Percentiles rank a stretch among this genome's conserved stretches.
Conservation (phyloP, 2,797 vertebrate species). For the Miichthys miiuy region DNA sequence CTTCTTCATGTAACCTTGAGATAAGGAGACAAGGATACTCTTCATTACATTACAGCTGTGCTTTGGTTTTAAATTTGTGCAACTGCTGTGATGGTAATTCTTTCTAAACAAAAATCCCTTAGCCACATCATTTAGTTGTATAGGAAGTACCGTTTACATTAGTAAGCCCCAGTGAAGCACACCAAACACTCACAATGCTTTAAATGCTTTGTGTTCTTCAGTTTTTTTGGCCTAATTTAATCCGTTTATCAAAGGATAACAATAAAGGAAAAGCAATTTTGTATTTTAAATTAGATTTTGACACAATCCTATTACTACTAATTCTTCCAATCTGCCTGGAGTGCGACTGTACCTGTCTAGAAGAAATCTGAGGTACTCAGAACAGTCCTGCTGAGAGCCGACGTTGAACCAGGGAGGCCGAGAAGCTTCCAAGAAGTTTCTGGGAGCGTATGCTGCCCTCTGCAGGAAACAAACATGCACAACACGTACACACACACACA, state of each 20-base stretch:
- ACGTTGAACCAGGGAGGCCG: conserved; percentile 96
- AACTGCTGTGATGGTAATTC: background rate
- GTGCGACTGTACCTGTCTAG: conserved; percentile 91
- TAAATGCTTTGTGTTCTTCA: background rate
- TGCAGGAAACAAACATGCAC: conserved; percentile 69
- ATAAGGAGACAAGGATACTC: conserved; percentile 41
- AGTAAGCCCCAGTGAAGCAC: background rate
- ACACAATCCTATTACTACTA: background rate
- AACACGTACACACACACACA: background rate
- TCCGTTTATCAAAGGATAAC: background rate
- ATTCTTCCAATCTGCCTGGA: background rate
- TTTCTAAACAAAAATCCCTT: background rate
- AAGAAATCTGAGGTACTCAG: conserved; percentile 97
- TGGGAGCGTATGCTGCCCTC: conserved; percentile 97
- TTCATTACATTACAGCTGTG: conserved; percentile 5
- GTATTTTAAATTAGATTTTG: background rate
- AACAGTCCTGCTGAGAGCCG: conserved; percentile 98
- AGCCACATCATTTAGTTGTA: background rate
- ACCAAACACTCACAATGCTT: background rate
- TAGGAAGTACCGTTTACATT: background rate
- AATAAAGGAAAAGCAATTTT: background rate
- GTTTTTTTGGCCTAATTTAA: background rate
- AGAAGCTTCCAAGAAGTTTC: conserved; percentile 95
- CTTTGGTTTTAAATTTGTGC: background rate
- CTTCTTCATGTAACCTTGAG: conserved; percentile 96